These are phyloP conservation scores for Drosophila santomea DNA, from an alignment of 1,140 invertebrate genomes.

Conservation along the genomic window DNA sequence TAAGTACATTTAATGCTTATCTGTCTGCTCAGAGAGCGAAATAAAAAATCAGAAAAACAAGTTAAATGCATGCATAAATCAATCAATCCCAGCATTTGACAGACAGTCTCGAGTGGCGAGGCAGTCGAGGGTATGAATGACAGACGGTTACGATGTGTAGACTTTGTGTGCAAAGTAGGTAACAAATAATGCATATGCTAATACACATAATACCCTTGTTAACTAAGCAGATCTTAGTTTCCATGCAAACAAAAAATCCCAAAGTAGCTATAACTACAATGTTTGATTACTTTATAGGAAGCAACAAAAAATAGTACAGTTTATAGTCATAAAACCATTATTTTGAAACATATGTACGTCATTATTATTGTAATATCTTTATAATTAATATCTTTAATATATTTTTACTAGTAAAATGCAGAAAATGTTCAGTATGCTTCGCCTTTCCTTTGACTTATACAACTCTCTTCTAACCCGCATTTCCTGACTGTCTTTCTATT, in stretches of 20 bases:
- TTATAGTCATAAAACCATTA: too few relatives aligned
- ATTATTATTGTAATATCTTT: neutral
- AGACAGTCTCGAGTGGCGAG: conserved; percentile 57
- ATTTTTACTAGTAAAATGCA: neutral
- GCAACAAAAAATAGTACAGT: too few relatives aligned
- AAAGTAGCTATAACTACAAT: too few relatives aligned
- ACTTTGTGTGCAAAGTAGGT: conserved; percentile 38
- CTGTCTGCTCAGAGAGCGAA: conserved; percentile 46
- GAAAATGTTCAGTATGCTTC: neutral
- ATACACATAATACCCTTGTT: conserved; percentile 27
- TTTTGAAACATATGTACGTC: too few relatives aligned
- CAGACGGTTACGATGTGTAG: conserved; percentile 49
- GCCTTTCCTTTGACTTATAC: too few relatives aligned
- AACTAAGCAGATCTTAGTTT: neutral
- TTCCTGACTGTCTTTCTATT: conserved; percentile 1
- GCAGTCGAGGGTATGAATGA: conserved; percentile 44
- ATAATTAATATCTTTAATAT: neutral
- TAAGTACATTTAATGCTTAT: conserved; percentile 44
- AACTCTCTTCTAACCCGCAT: neutral
- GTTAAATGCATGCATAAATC: conserved; percentile 72
- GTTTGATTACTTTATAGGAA: too few relatives aligned
- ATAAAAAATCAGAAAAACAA: conserved; percentile 48
- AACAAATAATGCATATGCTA: conserved; percentile 15
- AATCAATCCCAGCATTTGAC: conserved; percentile 71
- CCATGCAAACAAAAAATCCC: too few relatives aligned